phyloP scores from a whole-genome alignment of 2,113 vertebrate genomes.

The Pachycephala philippinensis region DNA sequence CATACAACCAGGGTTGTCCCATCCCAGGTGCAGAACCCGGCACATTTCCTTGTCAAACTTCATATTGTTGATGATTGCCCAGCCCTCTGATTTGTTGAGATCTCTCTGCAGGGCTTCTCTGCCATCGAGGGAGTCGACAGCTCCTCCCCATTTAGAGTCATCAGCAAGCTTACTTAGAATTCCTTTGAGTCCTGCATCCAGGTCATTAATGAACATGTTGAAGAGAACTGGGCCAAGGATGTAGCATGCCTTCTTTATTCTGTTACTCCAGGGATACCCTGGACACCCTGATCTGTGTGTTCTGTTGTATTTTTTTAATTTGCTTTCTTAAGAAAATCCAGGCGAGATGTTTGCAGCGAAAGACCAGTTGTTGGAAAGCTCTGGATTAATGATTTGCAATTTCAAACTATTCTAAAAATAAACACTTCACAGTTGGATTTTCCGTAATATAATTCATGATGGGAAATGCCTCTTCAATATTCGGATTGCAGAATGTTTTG shows the following conservation, averaged over 20 bases:
- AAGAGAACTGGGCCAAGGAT: not conserved
- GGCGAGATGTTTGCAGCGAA: not conserved
- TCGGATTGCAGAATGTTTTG: not conserved
- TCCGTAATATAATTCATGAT: not conserved
- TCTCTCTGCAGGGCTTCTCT: not conserved
- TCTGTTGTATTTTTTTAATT: not conserved
- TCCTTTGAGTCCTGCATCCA: not conserved
- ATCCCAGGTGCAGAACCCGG: not conserved
- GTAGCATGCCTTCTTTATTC: not conserved
- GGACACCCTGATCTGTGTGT: not conserved
- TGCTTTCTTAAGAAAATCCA: not conserved
- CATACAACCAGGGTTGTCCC: not conserved
- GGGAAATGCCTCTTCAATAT: not conserved
- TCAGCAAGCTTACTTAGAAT: not conserved
- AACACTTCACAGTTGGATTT: not conserved
- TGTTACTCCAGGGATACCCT: not conserved
- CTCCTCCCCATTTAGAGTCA: not conserved
- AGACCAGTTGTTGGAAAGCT: not conserved
- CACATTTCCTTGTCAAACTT: not conserved
- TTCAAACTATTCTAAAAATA: not conserved
- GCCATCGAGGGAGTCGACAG: not conserved
- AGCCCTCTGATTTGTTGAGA: not conserved
- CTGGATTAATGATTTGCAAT: not conserved
- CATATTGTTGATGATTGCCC: not conserved
- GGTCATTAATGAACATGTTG: not conserved